These are phyloP conservation scores for Tridacna gigas DNA, from an alignment of 2,888 invertebrate genomes.

Conservation along the genomic window DNA sequence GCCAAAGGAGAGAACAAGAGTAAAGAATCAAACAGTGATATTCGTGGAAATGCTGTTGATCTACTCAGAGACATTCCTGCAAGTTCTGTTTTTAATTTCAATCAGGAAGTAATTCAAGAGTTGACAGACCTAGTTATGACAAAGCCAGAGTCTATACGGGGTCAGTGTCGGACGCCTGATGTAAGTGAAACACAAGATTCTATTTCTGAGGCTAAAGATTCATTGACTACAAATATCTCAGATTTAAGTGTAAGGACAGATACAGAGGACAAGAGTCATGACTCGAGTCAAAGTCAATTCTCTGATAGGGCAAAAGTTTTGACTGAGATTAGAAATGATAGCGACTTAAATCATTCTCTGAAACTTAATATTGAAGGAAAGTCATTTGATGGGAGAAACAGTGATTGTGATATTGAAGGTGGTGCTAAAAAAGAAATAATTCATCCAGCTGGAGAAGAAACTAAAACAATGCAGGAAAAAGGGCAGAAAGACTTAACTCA, in stretches of 20 bases:
- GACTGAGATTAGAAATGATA: background rate
- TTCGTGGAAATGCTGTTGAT: background rate
- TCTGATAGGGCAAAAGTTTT: background rate
- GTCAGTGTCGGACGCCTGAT: background rate
- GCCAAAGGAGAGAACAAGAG: background rate
- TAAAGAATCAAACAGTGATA: background rate
- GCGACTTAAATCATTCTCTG: background rate
- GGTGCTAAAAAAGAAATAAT: slow-evolving; percentile 6
- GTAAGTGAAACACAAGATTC: background rate
- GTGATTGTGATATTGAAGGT: background rate
- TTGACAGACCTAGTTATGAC: slow-evolving; percentile 55
- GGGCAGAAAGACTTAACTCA: slow-evolving; percentile 5
- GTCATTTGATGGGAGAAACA: slow-evolving; percentile 14
- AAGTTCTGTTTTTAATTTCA: slow-evolving; percentile 46
- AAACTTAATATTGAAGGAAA: slow-evolving; percentile 22
- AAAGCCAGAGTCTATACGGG: background rate
- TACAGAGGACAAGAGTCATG: slow-evolving; percentile 4
- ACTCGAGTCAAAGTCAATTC: background rate
- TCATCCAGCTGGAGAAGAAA: background rate
- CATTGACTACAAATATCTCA: background rate
- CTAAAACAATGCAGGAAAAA: background rate
- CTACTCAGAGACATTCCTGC: slow-evolving; percentile 5
- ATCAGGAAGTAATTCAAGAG: slow-evolving; percentile 48
- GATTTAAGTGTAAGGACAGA: background rate
- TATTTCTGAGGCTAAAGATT: background rate